phyloP scores from a whole-genome alignment of 2,113 vertebrate species.

The Gambusia holbrooki region DNA sequence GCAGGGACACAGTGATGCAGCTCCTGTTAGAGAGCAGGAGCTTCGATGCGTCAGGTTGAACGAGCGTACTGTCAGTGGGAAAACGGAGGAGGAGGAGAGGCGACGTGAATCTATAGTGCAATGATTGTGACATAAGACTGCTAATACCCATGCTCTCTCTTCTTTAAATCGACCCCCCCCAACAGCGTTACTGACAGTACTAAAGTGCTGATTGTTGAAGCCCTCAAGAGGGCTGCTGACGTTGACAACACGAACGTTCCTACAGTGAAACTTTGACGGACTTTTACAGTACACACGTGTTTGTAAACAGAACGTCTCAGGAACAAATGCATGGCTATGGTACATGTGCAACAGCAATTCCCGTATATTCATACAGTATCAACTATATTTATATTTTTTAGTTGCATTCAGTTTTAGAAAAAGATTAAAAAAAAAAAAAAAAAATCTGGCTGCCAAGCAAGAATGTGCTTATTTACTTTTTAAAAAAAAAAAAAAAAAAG shows the following conservation, averaged over 20 bases:
- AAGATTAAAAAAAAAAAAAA: conserved; percentile 43
- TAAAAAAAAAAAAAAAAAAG: not conserved
- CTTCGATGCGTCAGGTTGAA: conserved; percentile 19
- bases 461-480: conserved; percentile 79
- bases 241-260: conserved; percentile 64
- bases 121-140: conserved; percentile 55
- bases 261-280: conserved; percentile 55
- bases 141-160: conserved; percentile 42
- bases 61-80: conserved; percentile 45
- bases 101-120: conserved; percentile 62
- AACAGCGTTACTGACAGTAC: conserved; percentile 48
- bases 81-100: conserved; percentile 43
- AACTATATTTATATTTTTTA: conserved; percentile 51
- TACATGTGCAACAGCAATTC: conserved; percentile 75
- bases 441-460: conserved; percentile 80
- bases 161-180: conserved; percentile 28
- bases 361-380: conserved; percentile 57
- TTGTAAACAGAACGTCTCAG: conserved; percentile 66
- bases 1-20: conserved; percentile 46
- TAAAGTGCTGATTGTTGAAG: conserved; percentile 81
- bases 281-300: conserved; percentile 59
- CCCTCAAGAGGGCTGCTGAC: conserved; percentile 52
- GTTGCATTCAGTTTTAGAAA: conserved; percentile 73
- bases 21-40: conserved; percentile 16
- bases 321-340: conserved; percentile 70